Evolutionary conservation across 2,113 vertebrate genomes (phyloP).

Genomic region (Takifugu bimaculatus): DNA sequence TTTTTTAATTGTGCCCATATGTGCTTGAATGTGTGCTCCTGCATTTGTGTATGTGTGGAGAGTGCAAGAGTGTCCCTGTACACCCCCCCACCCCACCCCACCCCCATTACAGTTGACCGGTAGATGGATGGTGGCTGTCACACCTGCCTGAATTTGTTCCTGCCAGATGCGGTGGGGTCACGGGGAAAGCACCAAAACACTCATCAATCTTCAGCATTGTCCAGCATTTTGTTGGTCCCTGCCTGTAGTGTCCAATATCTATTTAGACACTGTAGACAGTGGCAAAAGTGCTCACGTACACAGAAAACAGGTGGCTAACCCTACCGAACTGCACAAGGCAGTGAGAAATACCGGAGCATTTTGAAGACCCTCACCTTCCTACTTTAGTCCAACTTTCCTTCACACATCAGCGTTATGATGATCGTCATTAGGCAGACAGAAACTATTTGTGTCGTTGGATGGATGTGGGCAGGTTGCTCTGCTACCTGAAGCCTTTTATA

Average conservation of each 20-base stretch:
- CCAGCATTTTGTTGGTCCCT: conserved; percentile 60
- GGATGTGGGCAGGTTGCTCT: conserved; percentile 6
- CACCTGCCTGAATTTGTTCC: conserved; percentile 72
- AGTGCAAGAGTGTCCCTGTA: conserved; percentile 26
- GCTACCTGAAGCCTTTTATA: conserved; percentile 22
- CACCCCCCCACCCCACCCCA: conserved; percentile 16
- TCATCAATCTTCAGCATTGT: conserved; percentile 77
- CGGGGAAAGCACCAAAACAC: conserved; percentile 72
- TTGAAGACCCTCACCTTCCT: too few species aligned
- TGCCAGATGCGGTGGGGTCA: conserved; percentile 73
- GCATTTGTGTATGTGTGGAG: background rate
- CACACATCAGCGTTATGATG: background rate
- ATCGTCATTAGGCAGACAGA: conserved; percentile 33
- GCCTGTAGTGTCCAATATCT: conserved; percentile 67
- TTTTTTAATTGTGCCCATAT: background rate
- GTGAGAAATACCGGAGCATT: background rate
- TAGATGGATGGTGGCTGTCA: conserved; percentile 78
- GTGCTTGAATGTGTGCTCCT: conserved; percentile 6
- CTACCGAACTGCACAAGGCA: conserved; percentile 47
- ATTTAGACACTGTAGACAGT: conserved; percentile 71
- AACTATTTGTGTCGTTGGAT: conserved; percentile 10
- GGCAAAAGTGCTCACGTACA: conserved; percentile 63
- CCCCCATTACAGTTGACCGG: conserved; percentile 63
- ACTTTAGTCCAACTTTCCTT: conserved; percentile 22
- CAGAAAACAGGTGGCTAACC: conserved; percentile 47